Evolutionary conservation across 1,140 invertebrate genomes (phyloP).

Genomic region (Aphelinus certus): DNA sequence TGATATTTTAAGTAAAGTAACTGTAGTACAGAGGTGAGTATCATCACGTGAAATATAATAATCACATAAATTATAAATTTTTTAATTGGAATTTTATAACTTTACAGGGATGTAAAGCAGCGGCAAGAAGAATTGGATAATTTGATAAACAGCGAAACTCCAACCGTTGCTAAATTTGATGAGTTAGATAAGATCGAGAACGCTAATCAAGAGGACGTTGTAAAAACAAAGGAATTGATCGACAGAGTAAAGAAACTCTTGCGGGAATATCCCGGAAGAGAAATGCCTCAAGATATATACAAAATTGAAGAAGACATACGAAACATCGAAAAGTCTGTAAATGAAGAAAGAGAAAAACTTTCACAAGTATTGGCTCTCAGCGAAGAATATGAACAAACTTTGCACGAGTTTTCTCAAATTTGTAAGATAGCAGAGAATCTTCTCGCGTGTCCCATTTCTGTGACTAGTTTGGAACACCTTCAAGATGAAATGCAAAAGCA

Average conservation of each 20-base stretch:
- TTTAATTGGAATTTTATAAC: constrained; percentile 4
- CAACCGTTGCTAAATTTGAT: constrained; percentile 72
- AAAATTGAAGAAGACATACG: constrained; percentile 72
- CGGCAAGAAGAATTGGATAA: constrained; percentile 68
- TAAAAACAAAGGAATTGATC: constrained; percentile 66
- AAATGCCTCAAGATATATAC: constrained; percentile 75
- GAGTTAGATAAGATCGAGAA: constrained; percentile 74
- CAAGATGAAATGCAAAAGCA: constrained; percentile 90
- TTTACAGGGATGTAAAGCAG: constrained; percentile 62
- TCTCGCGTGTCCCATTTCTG: constrained; percentile 78
- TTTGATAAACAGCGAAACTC: constrained; percentile 69
- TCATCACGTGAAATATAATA: neutral
- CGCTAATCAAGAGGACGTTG: constrained; percentile 66
- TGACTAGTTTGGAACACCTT: constrained; percentile 77
- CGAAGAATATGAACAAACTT: constrained; percentile 86
- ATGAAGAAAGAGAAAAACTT: constrained; percentile 76
- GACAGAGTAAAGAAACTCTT: constrained; percentile 67
- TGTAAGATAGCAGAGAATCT: constrained; percentile 82
- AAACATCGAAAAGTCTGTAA: constrained; percentile 74
- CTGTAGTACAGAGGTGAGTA: constrained; percentile 64
- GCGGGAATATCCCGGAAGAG: constrained; percentile 71
- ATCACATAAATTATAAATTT: too few species aligned
- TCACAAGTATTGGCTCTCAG: constrained; percentile 77
- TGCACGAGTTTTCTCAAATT: constrained; percentile 86
- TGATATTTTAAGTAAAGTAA: constrained; percentile 72